phyloP scores from a whole-genome alignment of 2,797 vertebrate species.

The Aratinga solstitialis region DNA sequence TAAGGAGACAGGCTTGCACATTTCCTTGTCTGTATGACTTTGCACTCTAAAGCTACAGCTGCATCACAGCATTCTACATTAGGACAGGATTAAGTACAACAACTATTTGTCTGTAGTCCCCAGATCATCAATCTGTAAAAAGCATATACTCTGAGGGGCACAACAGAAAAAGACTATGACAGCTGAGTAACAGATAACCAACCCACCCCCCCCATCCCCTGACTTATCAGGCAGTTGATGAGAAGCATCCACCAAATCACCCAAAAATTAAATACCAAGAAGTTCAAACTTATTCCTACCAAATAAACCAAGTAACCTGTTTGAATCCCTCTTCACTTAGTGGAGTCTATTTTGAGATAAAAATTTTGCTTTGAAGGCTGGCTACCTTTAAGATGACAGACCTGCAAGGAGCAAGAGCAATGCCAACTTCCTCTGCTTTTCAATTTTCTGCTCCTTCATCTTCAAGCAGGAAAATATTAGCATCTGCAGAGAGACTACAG shows the following conservation, averaged over 20 bases:
- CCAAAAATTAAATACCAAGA: neutral
- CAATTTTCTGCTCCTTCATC: neutral
- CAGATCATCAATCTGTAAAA: neutral
- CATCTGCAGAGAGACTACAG: neutral
- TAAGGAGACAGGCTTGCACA: neutral
- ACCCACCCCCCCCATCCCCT: accelerated
- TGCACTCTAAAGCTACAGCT: neutral
- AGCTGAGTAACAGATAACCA: neutral
- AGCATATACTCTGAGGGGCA: neutral
- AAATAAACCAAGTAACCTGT: neutral
- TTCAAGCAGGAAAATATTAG: neutral
- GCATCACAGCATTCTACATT: neutral
- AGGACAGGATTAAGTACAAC: neutral
- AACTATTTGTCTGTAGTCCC: neutral
- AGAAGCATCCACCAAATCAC: neutral
- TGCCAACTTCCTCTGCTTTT: neutral
- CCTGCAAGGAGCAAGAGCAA: neutral
- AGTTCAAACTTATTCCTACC: neutral
- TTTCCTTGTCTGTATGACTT: neutral
- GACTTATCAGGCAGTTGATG: neutral
- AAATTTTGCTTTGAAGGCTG: neutral
- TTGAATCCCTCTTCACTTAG: neutral
- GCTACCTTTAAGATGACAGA: neutral
- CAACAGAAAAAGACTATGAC: neutral
- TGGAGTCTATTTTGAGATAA: neutral